phyloP scores from a whole-genome alignment of 35 echinoderm and acorn worm genomes.

The Eucidaris tribuloides region DNA sequence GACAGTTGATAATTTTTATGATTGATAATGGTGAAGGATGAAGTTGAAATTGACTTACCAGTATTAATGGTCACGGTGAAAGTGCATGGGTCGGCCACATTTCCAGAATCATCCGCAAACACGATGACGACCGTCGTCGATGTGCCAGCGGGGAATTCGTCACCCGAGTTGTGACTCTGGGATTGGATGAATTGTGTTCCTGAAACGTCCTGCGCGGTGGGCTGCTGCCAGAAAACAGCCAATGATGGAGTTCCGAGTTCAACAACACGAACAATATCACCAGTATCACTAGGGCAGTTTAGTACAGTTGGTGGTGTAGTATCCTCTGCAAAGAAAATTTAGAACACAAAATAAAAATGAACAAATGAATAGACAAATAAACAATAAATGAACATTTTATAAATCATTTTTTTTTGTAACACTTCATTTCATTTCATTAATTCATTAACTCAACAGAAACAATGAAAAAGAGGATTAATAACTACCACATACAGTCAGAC shows the following conservation, averaged over 20 bases:
- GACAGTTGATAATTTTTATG: no score
- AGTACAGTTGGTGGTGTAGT: constrained; percentile 13
- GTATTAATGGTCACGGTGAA: constrained; percentile 55
- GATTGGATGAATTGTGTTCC: constrained; percentile 23
- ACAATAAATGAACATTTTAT: not conserved
- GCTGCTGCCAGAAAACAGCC: constrained; percentile 39
- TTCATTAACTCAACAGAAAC: no score
- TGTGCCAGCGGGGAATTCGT: constrained; percentile 22
- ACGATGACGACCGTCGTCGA: constrained; percentile 14
- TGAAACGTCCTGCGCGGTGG: constrained; percentile 64
- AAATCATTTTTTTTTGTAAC: not conserved
- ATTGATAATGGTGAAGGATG: no score
- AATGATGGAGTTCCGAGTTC: not conserved
- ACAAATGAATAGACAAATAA: not conserved
- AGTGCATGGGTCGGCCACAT: constrained; percentile 24
- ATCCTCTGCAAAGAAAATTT: constrained; percentile 2
- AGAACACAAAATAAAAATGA: not conserved
- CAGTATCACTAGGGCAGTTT: constrained; percentile 49
- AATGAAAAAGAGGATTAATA: not conserved
- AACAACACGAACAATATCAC: constrained; percentile 34
- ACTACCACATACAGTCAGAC: not conserved
- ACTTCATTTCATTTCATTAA: not conserved
- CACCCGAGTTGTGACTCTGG: constrained; percentile 13
- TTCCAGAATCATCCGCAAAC: constrained; percentile 41
- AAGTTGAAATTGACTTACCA: constrained; percentile 26